Conservation (phyloP, 2,797 vertebrate genomes). For the Sardinella longiceps region DNA sequence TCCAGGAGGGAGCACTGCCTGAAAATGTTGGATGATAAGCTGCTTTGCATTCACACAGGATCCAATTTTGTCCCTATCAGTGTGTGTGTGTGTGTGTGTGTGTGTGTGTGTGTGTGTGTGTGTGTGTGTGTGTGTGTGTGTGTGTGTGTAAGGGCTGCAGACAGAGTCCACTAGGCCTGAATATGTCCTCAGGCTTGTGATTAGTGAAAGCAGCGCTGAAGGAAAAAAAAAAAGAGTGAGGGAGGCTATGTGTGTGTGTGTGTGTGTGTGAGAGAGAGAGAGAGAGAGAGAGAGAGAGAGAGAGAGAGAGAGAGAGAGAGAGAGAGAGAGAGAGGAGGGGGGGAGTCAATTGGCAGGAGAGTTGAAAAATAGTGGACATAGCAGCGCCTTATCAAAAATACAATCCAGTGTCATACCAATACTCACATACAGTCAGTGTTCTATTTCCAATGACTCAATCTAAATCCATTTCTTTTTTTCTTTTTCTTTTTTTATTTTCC, state of each 20-base stretch:
- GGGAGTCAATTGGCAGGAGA: slow-evolving; percentile 50
- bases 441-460: slow-evolving; percentile 57
- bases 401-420: slow-evolving; percentile 55
- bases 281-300: slow-evolving; percentile 32
- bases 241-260: background rate
- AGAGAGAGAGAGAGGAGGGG: slow-evolving; percentile 34
- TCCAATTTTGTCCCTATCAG: slow-evolving; percentile 84
- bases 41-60: slow-evolving; percentile 83
- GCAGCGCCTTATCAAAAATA: slow-evolving; percentile 53
- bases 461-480: slow-evolving; percentile 41
- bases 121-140: slow-evolving; percentile 29
- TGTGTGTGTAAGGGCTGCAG: slow-evolving; percentile 56
- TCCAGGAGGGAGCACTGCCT: slow-evolving; percentile 79
- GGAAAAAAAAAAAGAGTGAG: slow-evolving; percentile 23
- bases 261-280: slow-evolving; percentile 28
- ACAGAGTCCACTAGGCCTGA: slow-evolving; percentile 74
- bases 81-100: slow-evolving; percentile 68
- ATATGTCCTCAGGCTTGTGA: slow-evolving; percentile 77
- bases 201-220: slow-evolving; percentile 67
- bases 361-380: slow-evolving; percentile 43
- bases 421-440: slow-evolving; percentile 52
- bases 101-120: background rate
- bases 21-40: slow-evolving; percentile 81
- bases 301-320: slow-evolving; percentile 29
- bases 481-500: too few relatives aligned